Evolutionary conservation across 2,888 invertebrate species (phyloP), one percentile per base, ranked within the genome.

Genomic region (Dryobota labecula): DNA sequence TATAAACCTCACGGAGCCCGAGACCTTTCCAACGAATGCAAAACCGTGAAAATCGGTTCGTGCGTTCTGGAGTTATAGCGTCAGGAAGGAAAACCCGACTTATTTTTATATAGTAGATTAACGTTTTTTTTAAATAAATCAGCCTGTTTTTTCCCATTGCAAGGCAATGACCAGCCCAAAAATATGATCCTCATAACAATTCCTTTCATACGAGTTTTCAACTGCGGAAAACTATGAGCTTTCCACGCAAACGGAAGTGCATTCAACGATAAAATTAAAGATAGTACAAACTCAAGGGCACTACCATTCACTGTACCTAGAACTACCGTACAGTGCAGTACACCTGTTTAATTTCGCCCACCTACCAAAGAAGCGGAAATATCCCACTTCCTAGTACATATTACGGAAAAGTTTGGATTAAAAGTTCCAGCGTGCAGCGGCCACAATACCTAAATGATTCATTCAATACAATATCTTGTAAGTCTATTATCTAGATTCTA

Each of bases 321-420:
- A 81, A 76, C 51, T 51, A 62, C 3, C 13, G 49, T 33, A 13
- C 30, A 11, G 18, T 36, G 62, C 54, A 62, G 54, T 15, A 64
- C 43, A 41, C 68, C 62, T 45, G 43, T 71, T 38, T 78, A 75
- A 78, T 70, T 66, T 78, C 62, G 33, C 18, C 24, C 43, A 72
- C 61, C 65, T 49, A 67, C 20, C 8, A 67, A 60, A 54, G 43
- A 49, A 69, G 57, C 72, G 72, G 76, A 82, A 72, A 58, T 73
- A 70, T 33, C 18, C 7, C 1, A 73, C 68, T 83, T 83, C 83
- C 74, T 71, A 56, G 79, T 61, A 76, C 0, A 2, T 36, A 8
- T 3, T 2, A 61, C 70, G 78, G 82, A 84, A 84, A 84, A 76
- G 71, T 84, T 82, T 77, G 58, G 24, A 13, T 82, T 57, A 43